These are phyloP conservation scores for Camponotus floridanus DNA, from an alignment of 1,140 invertebrate species.

Conservation along the genomic window DNA sequence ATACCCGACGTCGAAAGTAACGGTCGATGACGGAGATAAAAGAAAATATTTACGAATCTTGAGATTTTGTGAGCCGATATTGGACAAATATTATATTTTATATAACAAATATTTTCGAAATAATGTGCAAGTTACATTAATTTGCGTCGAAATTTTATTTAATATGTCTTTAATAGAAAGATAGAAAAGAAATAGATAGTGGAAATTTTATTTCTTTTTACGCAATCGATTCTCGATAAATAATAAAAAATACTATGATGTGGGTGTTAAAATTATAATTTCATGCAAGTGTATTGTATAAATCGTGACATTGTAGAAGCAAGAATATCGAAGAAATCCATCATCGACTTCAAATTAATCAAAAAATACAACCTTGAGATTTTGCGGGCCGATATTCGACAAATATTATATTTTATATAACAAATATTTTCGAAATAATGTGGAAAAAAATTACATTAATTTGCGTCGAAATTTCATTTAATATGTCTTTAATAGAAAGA, in stretches of 20 bases:
- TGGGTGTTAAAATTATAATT: too few relatives aligned
- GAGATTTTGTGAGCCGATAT: neutral
- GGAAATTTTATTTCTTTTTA: neutral
- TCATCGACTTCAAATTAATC: neutral
- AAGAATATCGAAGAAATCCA: neutral
- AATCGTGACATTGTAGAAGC: neutral
- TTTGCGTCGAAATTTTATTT: neutral
- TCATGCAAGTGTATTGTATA: neutral
- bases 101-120: neutral
- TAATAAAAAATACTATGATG: neutral
- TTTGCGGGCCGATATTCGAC: too few relatives aligned
- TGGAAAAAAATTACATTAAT: neutral
- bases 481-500: neutral
- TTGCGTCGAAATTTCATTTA: neutral
- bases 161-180: neutral
- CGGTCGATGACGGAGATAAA: constrained; percentile 12
- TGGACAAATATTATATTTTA: neutral
- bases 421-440: too few relatives aligned
- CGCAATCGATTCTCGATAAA: neutral
- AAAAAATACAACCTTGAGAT: too few relatives aligned
- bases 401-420: too few relatives aligned
- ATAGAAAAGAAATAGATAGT: too few relatives aligned
- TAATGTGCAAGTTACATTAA: neutral
- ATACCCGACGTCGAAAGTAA: neutral
- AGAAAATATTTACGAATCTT: constrained; percentile 9